phyloP scores from a whole-genome alignment of 1,140 invertebrate species.

The Limonius californicus region DNA sequence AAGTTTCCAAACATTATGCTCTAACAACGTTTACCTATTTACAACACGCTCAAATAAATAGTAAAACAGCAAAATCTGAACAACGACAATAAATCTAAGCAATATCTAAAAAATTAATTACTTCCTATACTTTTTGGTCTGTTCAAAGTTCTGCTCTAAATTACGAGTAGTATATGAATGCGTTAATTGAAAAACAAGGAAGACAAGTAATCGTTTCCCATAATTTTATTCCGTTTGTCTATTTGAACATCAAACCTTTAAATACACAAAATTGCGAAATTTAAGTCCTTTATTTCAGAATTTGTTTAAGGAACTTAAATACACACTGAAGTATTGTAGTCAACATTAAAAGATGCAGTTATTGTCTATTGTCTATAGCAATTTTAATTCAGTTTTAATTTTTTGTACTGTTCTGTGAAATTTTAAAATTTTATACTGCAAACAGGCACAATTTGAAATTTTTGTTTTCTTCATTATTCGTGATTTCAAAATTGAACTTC shows the following conservation, averaged over 20 bases:
- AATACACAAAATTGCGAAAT: not conserved
- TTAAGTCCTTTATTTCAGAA: too few relatives aligned
- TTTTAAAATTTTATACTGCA: not conserved
- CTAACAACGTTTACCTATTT: too few relatives aligned
- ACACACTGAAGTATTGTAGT: not conserved
- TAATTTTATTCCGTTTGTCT: not conserved
- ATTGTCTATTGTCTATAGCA: conserved; percentile 10
- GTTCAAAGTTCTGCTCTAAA: too few relatives aligned
- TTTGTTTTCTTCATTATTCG: too few relatives aligned
- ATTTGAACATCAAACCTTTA: not conserved
- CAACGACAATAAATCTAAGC: too few relatives aligned
- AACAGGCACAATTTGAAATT: too few relatives aligned
- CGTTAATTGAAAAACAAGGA: conserved; percentile 1
- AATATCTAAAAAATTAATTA: too few relatives aligned
- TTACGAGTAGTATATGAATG: not conserved
- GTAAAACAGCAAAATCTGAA: too few relatives aligned
- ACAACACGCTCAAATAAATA: too few relatives aligned
- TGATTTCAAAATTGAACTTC: too few relatives aligned
- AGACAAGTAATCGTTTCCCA: not conserved
- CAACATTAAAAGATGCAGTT: not conserved
- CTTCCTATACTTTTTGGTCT: too few relatives aligned
- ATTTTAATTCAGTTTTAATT: not conserved
- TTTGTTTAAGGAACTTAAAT: not conserved
- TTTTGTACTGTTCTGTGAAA: not conserved
- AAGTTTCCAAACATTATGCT: too few relatives aligned